Evolutionary conservation across 2,113 vertebrate species (phyloP).

Genomic region (Vicugna pacos): DNA sequence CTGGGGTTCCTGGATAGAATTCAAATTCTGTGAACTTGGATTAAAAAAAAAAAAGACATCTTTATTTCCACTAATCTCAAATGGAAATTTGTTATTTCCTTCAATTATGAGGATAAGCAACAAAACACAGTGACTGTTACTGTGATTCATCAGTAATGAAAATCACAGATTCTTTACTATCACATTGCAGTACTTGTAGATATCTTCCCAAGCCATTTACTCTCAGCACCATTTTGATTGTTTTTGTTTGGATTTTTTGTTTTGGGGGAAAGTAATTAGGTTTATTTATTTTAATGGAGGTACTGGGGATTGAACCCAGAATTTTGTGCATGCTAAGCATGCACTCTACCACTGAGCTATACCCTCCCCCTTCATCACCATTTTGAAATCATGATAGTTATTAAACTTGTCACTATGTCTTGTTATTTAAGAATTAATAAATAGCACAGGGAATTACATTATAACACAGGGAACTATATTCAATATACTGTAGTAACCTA

Average conservation of each 20-base stretch:
- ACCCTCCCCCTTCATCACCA: not conserved
- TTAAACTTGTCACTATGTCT: not conserved
- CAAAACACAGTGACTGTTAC: conserved; percentile 2
- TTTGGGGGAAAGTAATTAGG: no score
- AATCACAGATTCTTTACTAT: conserved; percentile 55
- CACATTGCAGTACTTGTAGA: not conserved
- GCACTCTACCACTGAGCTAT: no score
- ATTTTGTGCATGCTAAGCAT: no score
- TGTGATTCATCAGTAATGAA: conserved; percentile 53
- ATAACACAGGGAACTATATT: no score
- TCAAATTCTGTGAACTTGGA: not conserved
- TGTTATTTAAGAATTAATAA: conserved; percentile 32
- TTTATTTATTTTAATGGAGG: no score
- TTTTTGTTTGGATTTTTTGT: no score
- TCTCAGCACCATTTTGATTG: conserved; percentile 15
- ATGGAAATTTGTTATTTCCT: conserved; percentile 46
- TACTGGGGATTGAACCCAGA: no score
- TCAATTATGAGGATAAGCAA: not conserved
- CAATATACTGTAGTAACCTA: no score
- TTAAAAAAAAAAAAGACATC: not conserved
- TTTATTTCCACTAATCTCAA: conserved; percentile 55
- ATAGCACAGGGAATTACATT: not conserved
- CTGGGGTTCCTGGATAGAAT: not conserved
- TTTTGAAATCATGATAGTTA: conserved; percentile 19
- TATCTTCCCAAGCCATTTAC: not conserved